A percentile compares a stretch with the other conserved stretches of the same genome.
These are phyloP conservation scores for Physella acuta DNA, from an alignment of 1,140 invertebrate species.

Conservation along the genomic window DNA sequence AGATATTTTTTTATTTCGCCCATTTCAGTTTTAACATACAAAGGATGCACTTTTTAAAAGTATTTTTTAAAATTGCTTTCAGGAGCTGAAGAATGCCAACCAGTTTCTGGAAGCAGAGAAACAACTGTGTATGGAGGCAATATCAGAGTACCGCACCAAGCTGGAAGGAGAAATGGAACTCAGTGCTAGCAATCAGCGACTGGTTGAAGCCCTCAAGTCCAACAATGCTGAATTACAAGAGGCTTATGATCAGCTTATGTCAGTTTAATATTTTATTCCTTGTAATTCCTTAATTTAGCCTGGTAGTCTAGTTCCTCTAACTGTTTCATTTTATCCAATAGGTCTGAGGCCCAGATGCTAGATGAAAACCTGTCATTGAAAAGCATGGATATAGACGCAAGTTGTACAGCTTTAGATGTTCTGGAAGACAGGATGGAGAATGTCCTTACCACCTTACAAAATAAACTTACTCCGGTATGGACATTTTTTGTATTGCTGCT, in stretches of 20 bases:
- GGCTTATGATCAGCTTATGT: constrained; percentile 5
- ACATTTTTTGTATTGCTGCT: not conserved
- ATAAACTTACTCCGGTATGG: constrained; percentile 22
- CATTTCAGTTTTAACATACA: not conserved
- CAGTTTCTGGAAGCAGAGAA: constrained; percentile 31
- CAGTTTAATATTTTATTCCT: too few species aligned
- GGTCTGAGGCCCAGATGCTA: constrained; percentile 15
- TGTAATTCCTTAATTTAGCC: not conserved
- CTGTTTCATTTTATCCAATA: not conserved
- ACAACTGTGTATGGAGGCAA: constrained; percentile 24
- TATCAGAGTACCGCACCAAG: constrained; percentile 25
- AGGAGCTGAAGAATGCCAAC: constrained; percentile 26
- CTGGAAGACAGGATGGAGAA: constrained; percentile 27
- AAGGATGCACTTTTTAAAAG: not conserved
- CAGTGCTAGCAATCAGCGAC: not conserved
- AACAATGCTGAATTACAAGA: constrained; percentile 14
- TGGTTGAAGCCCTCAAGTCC: constrained; percentile 9
- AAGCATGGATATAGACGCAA: not conserved
- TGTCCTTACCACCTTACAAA: constrained; percentile 21
- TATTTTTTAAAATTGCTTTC: constrained; percentile 1
- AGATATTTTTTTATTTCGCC: not conserved
- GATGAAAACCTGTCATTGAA: not conserved
- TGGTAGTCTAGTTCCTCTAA: not conserved
- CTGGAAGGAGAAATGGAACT: constrained; percentile 12
- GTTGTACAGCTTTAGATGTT: not conserved